phyloP scores from a whole-genome alignment of 2,113 vertebrate genomes.

The Sciurus niger region DNA sequence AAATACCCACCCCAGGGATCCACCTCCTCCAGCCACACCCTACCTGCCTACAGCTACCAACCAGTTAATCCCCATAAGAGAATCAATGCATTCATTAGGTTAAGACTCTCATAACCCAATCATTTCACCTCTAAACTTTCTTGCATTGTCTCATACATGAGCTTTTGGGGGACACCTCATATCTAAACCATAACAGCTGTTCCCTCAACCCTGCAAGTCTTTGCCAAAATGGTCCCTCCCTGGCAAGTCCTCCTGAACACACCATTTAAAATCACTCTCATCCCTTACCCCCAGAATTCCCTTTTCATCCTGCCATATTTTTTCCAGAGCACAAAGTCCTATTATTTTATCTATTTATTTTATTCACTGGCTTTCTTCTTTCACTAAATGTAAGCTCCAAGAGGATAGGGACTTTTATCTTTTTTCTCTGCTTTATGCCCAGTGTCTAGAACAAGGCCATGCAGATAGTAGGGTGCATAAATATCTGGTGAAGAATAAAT shows the following conservation, averaged over 20 bases:
- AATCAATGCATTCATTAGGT: too few relatives aligned
- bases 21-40: too few relatives aligned
- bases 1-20: too few relatives aligned
- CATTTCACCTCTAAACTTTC: too few relatives aligned
- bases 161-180: too few relatives aligned
- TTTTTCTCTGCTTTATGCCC: neutral
- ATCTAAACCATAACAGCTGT: too few relatives aligned
- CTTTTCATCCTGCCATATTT: neutral
- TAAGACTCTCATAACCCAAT: too few relatives aligned
- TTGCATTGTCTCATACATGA: too few relatives aligned
- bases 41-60: too few relatives aligned
- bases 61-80: too few relatives aligned
- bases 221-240: neutral
- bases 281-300: neutral
- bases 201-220: neutral
- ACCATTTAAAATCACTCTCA: neutral
- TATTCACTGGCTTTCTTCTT: slow-evolving; percentile 13
- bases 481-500: neutral
- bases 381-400: neutral
- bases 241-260: neutral
- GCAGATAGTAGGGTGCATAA: neutral
- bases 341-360: neutral
- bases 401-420: neutral
- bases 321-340: neutral
- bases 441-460: neutral